Conservation (phyloP, 2,113 vertebrate genomes). For the Grammomys dolichurus region DNA sequence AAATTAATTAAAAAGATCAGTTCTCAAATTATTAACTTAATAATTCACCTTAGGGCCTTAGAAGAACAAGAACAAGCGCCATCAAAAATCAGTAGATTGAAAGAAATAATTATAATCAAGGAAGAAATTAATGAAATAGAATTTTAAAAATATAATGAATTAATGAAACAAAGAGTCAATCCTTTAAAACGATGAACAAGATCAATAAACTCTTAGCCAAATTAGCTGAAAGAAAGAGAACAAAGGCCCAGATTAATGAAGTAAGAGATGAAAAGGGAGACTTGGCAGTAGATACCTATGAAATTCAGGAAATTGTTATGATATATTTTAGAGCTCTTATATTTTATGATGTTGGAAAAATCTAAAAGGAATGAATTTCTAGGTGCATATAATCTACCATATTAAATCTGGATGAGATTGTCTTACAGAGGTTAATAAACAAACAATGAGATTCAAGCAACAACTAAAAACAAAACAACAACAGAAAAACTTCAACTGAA, state of each 20-base stretch:
- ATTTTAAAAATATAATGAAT: neutral
- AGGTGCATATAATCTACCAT: neutral
- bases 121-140: neutral
- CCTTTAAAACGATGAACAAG: neutral
- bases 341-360: neutral
- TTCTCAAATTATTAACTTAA: neutral
- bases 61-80: neutral
- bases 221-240: neutral
- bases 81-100: neutral
- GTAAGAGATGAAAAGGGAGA: neutral
- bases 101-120: neutral
- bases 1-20: neutral
- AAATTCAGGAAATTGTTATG: neutral
- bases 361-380: neutral
- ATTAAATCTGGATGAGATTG: neutral
- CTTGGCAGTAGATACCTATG: neutral
- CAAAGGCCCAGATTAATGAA: neutral
- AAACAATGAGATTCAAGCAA: neutral
- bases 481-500: neutral
- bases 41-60: neutral
- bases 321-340: neutral
- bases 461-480: neutral
- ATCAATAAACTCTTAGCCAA: neutral
- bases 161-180: neutral
- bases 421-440: neutral